Evolutionary conservation across 1,140 invertebrate species (phyloP).

Genomic region (Cydia fagiglandana): DNA sequence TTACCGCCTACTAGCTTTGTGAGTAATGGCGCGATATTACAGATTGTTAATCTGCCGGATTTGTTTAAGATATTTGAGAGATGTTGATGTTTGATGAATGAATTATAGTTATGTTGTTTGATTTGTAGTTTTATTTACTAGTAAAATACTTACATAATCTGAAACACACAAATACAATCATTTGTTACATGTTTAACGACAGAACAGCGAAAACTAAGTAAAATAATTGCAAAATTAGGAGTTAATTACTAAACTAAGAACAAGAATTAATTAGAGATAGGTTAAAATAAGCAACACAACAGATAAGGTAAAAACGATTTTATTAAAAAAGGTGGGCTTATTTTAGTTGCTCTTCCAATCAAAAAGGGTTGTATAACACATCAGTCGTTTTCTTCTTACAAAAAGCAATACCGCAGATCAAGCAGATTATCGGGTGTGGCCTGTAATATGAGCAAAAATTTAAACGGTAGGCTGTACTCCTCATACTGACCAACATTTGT

Average conservation of each 20-base stretch:
- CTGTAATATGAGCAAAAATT: too few species aligned
- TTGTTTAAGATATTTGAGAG: slow-evolving; percentile 92
- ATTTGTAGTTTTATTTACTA: background rate
- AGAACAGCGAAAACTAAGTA: too few species aligned
- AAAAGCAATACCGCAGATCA: background rate
- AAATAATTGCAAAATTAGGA: too few species aligned
- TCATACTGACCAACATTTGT: too few species aligned
- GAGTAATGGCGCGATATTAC: slow-evolving; percentile 87
- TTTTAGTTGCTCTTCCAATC: background rate
- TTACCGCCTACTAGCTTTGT: slow-evolving; percentile 87
- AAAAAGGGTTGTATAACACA: background rate
- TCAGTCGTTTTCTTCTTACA: background rate
- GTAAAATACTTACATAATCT: too few species aligned
- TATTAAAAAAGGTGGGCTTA: slow-evolving; percentile 40
- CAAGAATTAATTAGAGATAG: slow-evolving; percentile 36
- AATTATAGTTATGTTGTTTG: background rate
- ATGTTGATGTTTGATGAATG: slow-evolving; percentile 82
- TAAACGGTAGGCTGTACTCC: too few species aligned
- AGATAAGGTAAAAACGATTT: slow-evolving; percentile 45
- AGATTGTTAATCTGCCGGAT: slow-evolving; percentile 82
- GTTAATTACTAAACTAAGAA: too few species aligned
- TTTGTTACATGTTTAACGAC: too few species aligned
- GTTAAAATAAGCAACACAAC: slow-evolving; percentile 29
- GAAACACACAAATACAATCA: too few species aligned
- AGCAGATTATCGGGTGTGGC: too few species aligned